Evolutionary conservation across 2,888 invertebrate genomes (phyloP).

Genomic region (Lasioglossum oenotherae): DNA sequence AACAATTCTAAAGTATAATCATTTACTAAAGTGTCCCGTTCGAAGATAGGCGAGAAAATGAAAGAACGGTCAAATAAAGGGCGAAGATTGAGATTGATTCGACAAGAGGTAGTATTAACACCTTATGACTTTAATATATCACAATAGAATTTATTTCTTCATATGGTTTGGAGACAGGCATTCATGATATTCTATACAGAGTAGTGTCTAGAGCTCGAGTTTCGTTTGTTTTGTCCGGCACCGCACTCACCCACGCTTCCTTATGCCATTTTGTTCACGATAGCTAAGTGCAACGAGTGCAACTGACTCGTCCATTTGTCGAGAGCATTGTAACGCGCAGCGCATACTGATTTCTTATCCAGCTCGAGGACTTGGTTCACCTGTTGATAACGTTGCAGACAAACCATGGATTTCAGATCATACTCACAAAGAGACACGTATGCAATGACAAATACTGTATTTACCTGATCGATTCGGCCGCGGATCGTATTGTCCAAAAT

Average conservation of each 20-base stretch:
- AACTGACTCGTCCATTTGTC: constrained; percentile 98
- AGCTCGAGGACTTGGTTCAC: constrained; percentile 97
- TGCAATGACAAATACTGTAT: constrained; percentile 54
- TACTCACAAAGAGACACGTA: background rate
- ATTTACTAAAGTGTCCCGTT: background rate
- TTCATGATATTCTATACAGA: constrained; percentile 77
- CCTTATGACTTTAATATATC: constrained; percentile 74
- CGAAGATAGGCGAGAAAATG: background rate
- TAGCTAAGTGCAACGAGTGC: constrained; percentile 93
- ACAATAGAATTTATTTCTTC: constrained; percentile 77
- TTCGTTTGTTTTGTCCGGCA: constrained; percentile 44
- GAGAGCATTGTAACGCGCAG: constrained; percentile 95
- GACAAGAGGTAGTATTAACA: constrained; percentile 54
- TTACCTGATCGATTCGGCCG: constrained; percentile 94
- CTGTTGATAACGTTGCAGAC: constrained; percentile 77
- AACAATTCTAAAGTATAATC: background rate
- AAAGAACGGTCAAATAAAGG: background rate
- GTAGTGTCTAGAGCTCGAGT: constrained; percentile 68
- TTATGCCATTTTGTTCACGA: constrained; percentile 97
- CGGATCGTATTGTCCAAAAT: constrained; percentile 97
- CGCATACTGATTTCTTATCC: constrained; percentile 91
- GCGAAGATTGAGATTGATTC: background rate
- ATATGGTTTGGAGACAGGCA: constrained; percentile 57
- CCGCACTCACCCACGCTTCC: constrained; percentile 32
- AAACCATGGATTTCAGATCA: background rate